Evolutionary conservation across 2,888 invertebrate genomes (phyloP), one percentile per base, ranked within the genome.

Genomic region (Aelia acuminata): DNA sequence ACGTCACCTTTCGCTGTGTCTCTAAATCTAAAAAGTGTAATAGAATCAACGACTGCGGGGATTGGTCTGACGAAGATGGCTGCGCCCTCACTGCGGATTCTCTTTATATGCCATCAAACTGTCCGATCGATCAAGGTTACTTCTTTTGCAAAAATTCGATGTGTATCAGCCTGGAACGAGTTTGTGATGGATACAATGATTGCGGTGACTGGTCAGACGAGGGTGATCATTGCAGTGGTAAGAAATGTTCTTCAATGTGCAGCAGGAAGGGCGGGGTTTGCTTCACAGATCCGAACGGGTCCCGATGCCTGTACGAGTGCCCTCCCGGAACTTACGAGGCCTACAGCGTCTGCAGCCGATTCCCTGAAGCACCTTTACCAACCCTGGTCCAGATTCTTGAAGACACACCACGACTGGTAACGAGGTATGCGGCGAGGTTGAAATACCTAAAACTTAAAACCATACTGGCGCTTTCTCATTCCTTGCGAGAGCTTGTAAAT

Each of bases 131-230:
- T 13, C 15, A 1, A 20, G 86, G 86, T 11, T 5, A 26, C 43
- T 86, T 63, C 86, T 63, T 57, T n/a, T 86, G 86, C 63, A 43
- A 22, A 3, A 63, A 86, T 63, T 11, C 35, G n/a, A 20, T n/a
- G 18, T 86, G 86, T n/a, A 35, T 86, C 15, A 39, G 18, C 13
- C n/a, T 63, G n/a, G 7, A 8, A 22, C 7, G 22, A n/a, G 47
- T 43, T 20, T 86, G 86, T 26, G 47, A 86, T 20, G 86, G 86
- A 0, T 20, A 57, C 22, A 43, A 53, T 22, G 63, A 57, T 13
- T 86, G 86, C 53, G 43, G 39, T 0, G 86, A 86, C 48, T 57
- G 86, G 22, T 86, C 86, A 0, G 86, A 86, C 13, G 86, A 86
- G 22, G 86, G 22, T 4, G 43, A 11, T 22, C n/a, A 18, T 22